phyloP scores from a whole-genome alignment of 2,888 invertebrate species.

The Periphyllus acericola region DNA sequence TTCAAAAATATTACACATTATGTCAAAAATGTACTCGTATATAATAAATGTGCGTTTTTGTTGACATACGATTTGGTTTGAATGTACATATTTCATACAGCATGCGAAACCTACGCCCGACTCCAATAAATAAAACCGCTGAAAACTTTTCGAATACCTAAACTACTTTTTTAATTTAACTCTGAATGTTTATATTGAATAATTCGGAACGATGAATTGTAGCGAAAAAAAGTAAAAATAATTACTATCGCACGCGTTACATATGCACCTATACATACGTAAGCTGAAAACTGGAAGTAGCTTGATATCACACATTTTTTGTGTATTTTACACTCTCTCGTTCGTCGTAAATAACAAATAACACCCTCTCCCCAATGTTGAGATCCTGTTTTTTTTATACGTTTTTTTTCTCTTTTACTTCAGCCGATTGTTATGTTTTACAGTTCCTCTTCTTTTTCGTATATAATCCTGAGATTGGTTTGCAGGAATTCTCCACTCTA shows the following conservation, averaged over 20 bases:
- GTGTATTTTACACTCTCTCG: background rate
- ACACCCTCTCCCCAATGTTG: background rate
- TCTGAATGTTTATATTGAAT: background rate
- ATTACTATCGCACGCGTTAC: background rate
- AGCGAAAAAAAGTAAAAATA: background rate
- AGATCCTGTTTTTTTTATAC: background rate
- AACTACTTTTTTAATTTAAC: background rate
- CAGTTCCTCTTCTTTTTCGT: too few species aligned
- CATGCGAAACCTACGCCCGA: background rate
- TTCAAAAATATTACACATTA: too few species aligned
- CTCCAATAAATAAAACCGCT: background rate
- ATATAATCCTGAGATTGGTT: too few species aligned
- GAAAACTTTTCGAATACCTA: background rate
- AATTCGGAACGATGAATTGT: background rate
- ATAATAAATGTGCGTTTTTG: too few species aligned
- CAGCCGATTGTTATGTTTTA: too few species aligned
- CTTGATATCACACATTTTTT: background rate
- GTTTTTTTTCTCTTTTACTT: too few species aligned
- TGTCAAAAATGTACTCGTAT: too few species aligned
- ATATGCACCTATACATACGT: background rate
- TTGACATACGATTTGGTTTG: background rate
- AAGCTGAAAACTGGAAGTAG: background rate
- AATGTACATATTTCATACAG: too few species aligned
- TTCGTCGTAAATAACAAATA: background rate
- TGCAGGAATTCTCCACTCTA: too few species aligned